These are phyloP conservation scores for Amphipoea oculea DNA, from an alignment of 2,888 invertebrate genomes.

Conservation along the genomic window DNA sequence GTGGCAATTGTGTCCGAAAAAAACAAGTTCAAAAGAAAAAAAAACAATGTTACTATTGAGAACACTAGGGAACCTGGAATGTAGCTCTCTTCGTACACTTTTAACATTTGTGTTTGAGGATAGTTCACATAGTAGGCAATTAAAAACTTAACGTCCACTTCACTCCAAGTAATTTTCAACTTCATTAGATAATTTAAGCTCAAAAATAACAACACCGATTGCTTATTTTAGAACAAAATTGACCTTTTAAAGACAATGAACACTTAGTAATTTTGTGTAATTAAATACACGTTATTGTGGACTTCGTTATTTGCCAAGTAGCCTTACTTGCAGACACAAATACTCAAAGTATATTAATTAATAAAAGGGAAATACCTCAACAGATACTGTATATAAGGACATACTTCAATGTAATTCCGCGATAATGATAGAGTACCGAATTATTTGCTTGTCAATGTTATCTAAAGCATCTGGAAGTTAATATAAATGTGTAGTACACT, in stretches of 20 bases:
- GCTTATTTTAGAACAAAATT: slow-evolving; percentile 20
- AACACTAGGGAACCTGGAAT: not conserved
- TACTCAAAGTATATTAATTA: slow-evolving; percentile 13
- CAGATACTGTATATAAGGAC: slow-evolving; percentile 19
- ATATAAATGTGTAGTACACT: slow-evolving; percentile 71
- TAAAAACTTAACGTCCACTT: slow-evolving; percentile 17
- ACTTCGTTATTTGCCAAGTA: slow-evolving; percentile 25
- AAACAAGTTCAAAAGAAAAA: slow-evolving; percentile 9
- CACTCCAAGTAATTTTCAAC: slow-evolving; percentile 14
- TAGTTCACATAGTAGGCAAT: not conserved
- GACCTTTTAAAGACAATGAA: slow-evolving; percentile 36
- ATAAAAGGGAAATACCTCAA: slow-evolving; percentile 20
- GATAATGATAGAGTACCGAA: slow-evolving; percentile 66
- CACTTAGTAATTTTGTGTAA: slow-evolving; percentile 6
- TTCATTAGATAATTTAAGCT: not conserved
- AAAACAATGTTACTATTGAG: not conserved
- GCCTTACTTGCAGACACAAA: slow-evolving; percentile 8
- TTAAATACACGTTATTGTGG: slow-evolving; percentile 20
- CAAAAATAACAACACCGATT: not conserved
- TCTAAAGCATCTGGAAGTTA: slow-evolving; percentile 72
- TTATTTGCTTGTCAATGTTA: slow-evolving; percentile 75
- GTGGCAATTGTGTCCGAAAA: slow-evolving; percentile 22
- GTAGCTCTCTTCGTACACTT: not conserved
- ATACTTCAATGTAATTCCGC: slow-evolving; percentile 57
- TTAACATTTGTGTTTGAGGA: not conserved